phyloP scores from a whole-genome alignment of 2,113 vertebrate genomes.

The Suncus etruscus region DNA sequence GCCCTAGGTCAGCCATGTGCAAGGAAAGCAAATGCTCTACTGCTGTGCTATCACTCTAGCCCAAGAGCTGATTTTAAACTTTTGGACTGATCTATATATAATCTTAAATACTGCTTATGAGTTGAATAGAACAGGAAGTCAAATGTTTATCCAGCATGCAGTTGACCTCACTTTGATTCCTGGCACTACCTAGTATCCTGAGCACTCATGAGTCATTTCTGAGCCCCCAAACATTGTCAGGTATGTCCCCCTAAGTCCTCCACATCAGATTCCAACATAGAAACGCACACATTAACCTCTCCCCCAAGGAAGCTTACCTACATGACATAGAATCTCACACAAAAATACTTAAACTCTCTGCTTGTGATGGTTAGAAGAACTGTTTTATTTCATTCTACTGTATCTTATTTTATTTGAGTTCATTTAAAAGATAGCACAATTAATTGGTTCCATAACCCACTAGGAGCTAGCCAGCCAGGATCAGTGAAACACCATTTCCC shows the following conservation, averaged over 20 bases:
- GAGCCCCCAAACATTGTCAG: too few species aligned
- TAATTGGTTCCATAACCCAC: neutral
- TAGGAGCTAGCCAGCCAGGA: neutral
- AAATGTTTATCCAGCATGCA: too few species aligned
- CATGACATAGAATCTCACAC: conserved; percentile 24
- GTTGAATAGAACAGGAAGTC: too few species aligned
- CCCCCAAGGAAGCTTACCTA: neutral
- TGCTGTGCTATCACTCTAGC: too few species aligned
- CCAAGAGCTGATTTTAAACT: neutral
- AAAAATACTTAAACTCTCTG: neutral
- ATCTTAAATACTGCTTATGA: neutral
- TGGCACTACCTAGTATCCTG: too few species aligned
- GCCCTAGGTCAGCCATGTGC: too few species aligned
- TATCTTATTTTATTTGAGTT: neutral
- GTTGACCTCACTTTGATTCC: too few species aligned
- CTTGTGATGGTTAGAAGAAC: neutral
- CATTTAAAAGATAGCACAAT: conserved; percentile 6
- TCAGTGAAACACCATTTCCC: neutral
- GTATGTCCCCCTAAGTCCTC: neutral
- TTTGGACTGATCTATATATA: neutral
- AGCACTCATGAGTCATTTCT: too few species aligned
- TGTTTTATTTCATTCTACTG: neutral
- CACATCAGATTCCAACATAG: neutral
- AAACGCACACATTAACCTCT: neutral
- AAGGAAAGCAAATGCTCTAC: too few species aligned